These are phyloP conservation scores for Ambastaia sidthimunki DNA, from an alignment of 2,797 vertebrate species.

Conservation along the genomic window DNA sequence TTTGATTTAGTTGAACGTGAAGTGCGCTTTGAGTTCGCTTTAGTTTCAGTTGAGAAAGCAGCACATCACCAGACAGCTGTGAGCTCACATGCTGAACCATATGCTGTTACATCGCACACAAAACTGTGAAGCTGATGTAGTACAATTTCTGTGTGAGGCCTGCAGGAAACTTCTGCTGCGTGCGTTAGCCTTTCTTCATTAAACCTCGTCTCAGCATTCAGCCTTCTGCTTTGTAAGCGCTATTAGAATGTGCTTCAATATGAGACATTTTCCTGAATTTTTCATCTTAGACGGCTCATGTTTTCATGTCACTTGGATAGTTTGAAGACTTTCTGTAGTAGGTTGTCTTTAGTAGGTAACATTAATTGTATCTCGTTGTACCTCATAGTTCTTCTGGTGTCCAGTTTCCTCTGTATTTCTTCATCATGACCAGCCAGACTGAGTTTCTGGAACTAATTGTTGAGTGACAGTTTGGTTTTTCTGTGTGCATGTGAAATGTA, in stretches of 20 bases:
- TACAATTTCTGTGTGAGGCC: conserved; percentile 48
- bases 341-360: not conserved
- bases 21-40: conserved; percentile 56
- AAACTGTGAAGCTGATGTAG: conserved; percentile 48
- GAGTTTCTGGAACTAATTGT: too few species aligned
- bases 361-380: too few species aligned
- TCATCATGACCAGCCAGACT: too few species aligned
- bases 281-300: conserved; percentile 26
- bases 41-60: conserved; percentile 53
- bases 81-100: conserved; percentile 41
- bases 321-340: not conserved
- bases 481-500: too few species aligned
- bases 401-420: too few species aligned
- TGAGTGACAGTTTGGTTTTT: too few species aligned
- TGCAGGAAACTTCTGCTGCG: conserved; percentile 31
- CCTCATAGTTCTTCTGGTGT: too few species aligned
- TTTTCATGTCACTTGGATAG: conserved; percentile 11
- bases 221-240: conserved; percentile 40
- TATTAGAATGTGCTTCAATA: conserved; percentile 30
- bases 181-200: conserved; percentile 32
- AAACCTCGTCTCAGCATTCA: conserved; percentile 44
- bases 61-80: conserved; percentile 56
- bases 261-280: conserved; percentile 13
- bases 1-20: conserved; percentile 56
- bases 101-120: conserved; percentile 43